Evolutionary conservation across 2,797 vertebrate genomes (phyloP).

Genomic region (Labroides dimidiatus): DNA sequence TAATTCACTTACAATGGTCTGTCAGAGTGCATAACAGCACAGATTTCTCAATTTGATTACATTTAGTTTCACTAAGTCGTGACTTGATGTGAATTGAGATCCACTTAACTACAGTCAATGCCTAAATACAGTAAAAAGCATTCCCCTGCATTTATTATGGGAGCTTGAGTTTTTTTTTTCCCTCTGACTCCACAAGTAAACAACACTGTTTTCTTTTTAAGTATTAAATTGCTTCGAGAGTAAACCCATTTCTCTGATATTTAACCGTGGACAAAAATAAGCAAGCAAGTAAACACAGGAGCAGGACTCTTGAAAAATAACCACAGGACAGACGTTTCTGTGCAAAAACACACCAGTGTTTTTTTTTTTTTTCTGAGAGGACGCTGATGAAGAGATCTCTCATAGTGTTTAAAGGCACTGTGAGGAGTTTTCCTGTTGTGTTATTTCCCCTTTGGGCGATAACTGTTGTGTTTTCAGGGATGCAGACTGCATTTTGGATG

Average conservation of each 20-base stretch:
- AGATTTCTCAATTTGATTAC: constrained; percentile 2
- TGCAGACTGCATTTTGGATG: no score
- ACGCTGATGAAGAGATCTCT: not conserved
- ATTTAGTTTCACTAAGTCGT: not conserved
- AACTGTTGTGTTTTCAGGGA: no score
- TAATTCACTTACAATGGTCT: not conserved
- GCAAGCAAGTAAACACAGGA: not conserved
- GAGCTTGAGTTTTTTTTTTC: not conserved
- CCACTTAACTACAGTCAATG: not conserved
- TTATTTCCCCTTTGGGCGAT: no score
- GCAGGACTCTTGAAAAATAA: not conserved
- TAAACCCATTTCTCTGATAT: not conserved
- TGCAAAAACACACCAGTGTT: not conserved
- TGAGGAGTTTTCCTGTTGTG: no score
- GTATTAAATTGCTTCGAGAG: not conserved
- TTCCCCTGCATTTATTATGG: not conserved
- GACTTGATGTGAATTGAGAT: not conserved
- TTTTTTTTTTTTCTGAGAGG: not conserved
- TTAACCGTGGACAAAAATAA: not conserved
- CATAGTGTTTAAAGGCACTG: no score
- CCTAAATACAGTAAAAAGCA: not conserved
- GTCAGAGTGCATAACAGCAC: not conserved
- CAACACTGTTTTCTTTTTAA: constrained; percentile 5
- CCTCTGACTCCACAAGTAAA: not conserved
- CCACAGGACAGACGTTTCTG: not conserved